Base-by-base conservation (phyloP, 2,797 vertebrate genomes). In the Pangasius djambal region DNA sequence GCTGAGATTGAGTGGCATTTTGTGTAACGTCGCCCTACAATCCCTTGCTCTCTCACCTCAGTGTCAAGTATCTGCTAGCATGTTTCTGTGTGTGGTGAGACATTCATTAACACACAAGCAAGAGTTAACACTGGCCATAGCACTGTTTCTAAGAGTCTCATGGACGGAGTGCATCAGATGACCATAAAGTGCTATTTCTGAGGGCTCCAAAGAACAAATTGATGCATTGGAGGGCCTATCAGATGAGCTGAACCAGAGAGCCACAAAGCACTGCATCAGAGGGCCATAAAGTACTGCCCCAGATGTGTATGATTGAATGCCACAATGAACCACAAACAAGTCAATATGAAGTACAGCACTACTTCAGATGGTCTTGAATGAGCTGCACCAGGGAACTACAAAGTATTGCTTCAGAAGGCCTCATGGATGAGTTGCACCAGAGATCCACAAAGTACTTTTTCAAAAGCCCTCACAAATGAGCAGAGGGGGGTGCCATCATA, bases 21-120 rank as follows among this genome's bases (percentile, higher is more conserved):
- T 74, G 81, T 81, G 61, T 85, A 75, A 74, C 65, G n/a, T 50
- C 40, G 69, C 70, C 48, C 84, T 86, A 69, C 48, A 83, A 75
- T 78, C 81, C 20, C 78, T 48, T 48, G 59, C 50, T 78, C 88
- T 52, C 89, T 92, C 86, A 88, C 75, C 88, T 89, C 70, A 8
- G 87, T 87, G 86, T 87, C 89, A 86, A 72, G 75, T 89, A 87
- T 78, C 85, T 10, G 18, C 61, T 57, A 81, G 52, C 88, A 63
- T 90, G 91, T 89, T 91, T 91, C 83, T 63, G 79, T 83, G 82
- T 67, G 82, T 90, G 90, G 88, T 75, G 91, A 90, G 89, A 92
- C 86, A 72, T 91, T 84, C 85, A 91, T 87, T 90, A 82, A 86
- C 91, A 87, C 84, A 52, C 81, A 69, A 15, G 87, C 20, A 83